Conservation (phyloP, 2,113 vertebrate genomes). For the Piprites chloris region DNA sequence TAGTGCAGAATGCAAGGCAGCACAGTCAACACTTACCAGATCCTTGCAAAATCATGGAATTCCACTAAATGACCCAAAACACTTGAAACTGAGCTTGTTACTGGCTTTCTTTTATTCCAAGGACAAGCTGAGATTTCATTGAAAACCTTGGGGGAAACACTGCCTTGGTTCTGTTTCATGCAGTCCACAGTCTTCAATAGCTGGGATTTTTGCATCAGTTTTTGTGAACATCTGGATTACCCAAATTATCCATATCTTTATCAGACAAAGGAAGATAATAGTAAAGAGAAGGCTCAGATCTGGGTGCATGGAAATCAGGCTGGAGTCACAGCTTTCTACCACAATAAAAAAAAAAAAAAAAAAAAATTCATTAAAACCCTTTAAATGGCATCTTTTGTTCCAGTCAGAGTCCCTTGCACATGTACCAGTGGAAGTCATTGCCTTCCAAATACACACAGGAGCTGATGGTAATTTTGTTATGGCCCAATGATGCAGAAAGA, state of each 20-base stretch:
- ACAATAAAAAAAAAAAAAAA: background rate
- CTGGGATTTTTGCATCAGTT: background rate
- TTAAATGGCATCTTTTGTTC: constrained; percentile 38
- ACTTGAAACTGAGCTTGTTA: background rate
- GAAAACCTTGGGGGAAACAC: background rate
- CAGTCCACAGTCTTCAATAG: background rate
- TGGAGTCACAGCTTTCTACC: background rate
- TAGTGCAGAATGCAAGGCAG: background rate
- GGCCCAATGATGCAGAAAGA: constrained; percentile 54
- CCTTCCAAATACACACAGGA: constrained; percentile 17
- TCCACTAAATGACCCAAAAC: background rate
- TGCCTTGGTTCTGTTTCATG: background rate
- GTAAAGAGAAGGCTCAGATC: background rate
- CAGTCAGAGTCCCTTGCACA: background rate
- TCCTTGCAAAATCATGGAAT: background rate
- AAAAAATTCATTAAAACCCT: background rate
- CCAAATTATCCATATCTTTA: background rate
- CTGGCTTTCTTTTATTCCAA: background rate
- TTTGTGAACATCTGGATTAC: background rate
- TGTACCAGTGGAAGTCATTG: background rate
- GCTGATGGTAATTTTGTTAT: constrained; percentile 52
- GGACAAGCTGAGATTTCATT: background rate
- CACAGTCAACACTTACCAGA: background rate
- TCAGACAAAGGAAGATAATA: background rate
- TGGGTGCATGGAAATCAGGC: background rate